Percentiles rank a stretch among this genome's conserved stretches.
These are phyloP conservation scores for Chelonia mydas DNA, from an alignment of 2,797 vertebrate genomes.

Conservation along the genomic window DNA sequence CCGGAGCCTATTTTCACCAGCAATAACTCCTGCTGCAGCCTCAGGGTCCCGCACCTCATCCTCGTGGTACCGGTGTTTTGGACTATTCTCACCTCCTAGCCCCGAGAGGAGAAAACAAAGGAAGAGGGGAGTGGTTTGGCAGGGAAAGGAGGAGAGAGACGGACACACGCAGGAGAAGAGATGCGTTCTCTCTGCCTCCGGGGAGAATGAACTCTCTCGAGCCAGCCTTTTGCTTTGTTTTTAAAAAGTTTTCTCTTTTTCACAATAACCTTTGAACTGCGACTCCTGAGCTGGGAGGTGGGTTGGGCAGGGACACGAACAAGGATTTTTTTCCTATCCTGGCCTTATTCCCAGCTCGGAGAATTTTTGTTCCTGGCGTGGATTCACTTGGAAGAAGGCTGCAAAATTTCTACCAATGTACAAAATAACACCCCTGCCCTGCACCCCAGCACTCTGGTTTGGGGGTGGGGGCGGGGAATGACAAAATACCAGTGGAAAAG, in stretches of 20 bases:
- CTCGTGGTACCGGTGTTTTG: slow-evolving; percentile 80
- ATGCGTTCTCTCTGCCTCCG: neutral
- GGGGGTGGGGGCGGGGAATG: no score
- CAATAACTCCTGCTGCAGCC: slow-evolving; percentile 86
- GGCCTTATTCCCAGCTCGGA: neutral
- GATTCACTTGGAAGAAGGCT: neutral
- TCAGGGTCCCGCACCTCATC: slow-evolving; percentile 72
- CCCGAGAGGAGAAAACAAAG: neutral
- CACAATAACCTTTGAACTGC: neutral
- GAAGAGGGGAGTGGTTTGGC: neutral
- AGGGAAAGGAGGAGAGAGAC: neutral
- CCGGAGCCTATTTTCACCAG: slow-evolving; percentile 97
- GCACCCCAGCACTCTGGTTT: neutral
- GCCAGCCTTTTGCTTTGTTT: neutral
- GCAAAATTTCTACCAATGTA: neutral
- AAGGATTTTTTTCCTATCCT: neutral
- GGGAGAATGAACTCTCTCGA: neutral
- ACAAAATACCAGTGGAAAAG: neutral
- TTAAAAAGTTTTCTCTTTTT: neutral
- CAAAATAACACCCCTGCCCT: neutral
- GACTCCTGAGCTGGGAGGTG: neutral
- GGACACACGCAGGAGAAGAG: neutral
- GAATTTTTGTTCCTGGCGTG: neutral
- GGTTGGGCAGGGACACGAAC: neutral
- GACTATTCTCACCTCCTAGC: slow-evolving; percentile 82